Base-by-base conservation (phyloP, 1,140 invertebrate genomes). In the Mercenaria mercenaria region DNA sequence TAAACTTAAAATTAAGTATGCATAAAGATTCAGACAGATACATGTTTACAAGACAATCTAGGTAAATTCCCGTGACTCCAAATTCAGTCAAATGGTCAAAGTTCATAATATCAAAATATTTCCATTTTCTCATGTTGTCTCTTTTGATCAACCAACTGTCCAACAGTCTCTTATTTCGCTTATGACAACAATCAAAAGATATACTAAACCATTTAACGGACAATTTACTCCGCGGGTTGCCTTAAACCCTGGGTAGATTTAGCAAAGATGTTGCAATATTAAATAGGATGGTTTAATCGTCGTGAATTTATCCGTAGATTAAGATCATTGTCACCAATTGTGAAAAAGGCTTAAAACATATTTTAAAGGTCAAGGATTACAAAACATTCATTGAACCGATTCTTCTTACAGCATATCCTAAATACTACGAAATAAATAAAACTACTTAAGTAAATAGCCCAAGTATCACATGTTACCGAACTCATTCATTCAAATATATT, bases 341-440 rank as follows among this genome's bases (percentile, higher is more conserved):
- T 64, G n/a, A 41, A 72, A 39, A 72, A 72, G 29, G 34, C 15
- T 72, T 37, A 2, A 39, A 72, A 39, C 10, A 20, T 39, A 37
- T 15, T 39, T 72, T 10, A 72, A 39, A 37, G 67, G 34, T 39
- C 23, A 72, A 37, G 34, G 15, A 72, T 4, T 72, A 72, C 67
- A 72, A 72, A 39, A 39, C 67, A 29, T 37, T 72, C 34, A 72
- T 39, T n/a, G 67, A 39, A 72, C 34, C 67, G 67, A n/a, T 72
- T 23, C 67, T 39, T 72, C 34, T 37, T 39, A 39, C 37, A 72
- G 37, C 18, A 39, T 72, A 72, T 72, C 34, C 67, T 72, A 64
- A 29, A n/a, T 29, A 29, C 59, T 64, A 64, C 59, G 43, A 47
- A 47, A 47, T 47, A 47, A n/a, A n/a, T n/a, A 59, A n/a, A n/a